These are phyloP conservation scores for Pteronura brasiliensis DNA, from an alignment of 2,113 vertebrate genomes.

Conservation along the genomic window DNA sequence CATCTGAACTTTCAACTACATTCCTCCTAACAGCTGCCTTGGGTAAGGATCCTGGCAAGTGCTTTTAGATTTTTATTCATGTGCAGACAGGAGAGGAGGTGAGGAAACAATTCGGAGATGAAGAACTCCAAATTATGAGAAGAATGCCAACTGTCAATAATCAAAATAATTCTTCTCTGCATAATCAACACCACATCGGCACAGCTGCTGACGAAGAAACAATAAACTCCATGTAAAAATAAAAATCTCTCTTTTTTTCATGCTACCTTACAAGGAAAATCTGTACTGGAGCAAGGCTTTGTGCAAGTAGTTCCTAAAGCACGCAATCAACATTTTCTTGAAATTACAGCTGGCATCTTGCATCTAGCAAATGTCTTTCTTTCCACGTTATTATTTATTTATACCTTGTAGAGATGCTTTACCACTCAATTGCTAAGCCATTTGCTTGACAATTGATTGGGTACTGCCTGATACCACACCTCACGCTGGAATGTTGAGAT, in stretches of 20 bases:
- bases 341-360: constrained; percentile 69
- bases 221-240: constrained; percentile 70
- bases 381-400: constrained; percentile 47
- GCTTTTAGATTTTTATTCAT: constrained; percentile 69
- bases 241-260: constrained; percentile 40
- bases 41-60: constrained; percentile 60
- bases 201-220: constrained; percentile 73
- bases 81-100: constrained; percentile 68
- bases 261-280: constrained; percentile 74
- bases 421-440: background rate
- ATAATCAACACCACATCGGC: constrained; percentile 66
- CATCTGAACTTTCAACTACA: constrained; percentile 56
- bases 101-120: constrained; percentile 72
- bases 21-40: constrained; percentile 71
- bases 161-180: constrained; percentile 80
- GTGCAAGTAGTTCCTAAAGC: constrained; percentile 49
- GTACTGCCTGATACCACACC: background rate
- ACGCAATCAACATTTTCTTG: constrained; percentile 70
- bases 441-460: background rate
- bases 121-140: constrained; percentile 76
- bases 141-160: constrained; percentile 78
- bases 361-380: background rate
- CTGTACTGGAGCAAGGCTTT: constrained; percentile 53
- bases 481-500: rapidly evolving
- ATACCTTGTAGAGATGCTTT: background rate